A percentile compares a stretch with the other conserved stretches of the same genome.
Conservation (phyloP, 2,113 vertebrate species). For the Chaetops frenatus region DNA sequence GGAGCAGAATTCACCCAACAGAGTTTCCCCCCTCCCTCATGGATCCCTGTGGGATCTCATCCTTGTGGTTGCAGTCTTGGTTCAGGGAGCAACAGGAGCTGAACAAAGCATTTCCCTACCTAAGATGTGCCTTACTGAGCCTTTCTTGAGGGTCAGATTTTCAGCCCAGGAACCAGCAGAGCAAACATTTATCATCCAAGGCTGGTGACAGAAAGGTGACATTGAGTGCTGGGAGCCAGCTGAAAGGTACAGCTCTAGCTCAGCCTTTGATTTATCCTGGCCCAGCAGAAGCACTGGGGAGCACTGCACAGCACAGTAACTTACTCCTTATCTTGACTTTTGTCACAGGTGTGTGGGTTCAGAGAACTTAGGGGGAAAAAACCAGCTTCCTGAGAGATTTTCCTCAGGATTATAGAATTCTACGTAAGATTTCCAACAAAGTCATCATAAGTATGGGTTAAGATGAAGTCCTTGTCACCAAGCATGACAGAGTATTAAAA, state of each 20-base stretch:
- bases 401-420: not conserved
- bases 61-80: not conserved
- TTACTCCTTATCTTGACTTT: not conserved
- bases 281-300: not conserved
- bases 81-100: not conserved
- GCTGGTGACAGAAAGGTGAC: not conserved
- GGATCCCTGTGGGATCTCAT: not conserved
- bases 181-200: accelerated
- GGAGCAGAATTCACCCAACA: not conserved
- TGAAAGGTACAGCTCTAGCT: not conserved
- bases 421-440: constrained; percentile 11
- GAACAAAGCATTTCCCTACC: not conserved
- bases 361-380: not conserved
- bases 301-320: not conserved
- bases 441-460: not conserved
- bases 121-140: accelerated
- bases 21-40: not conserved
- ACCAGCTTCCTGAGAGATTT: not conserved
- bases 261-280: not conserved
- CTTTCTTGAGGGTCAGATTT: not conserved
- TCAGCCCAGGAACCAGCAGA: not conserved
- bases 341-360: not conserved
- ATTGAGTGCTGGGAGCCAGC: not conserved
- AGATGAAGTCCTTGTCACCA: constrained; percentile 10
- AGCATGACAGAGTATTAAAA: constrained; percentile 33